These are phyloP conservation scores for Petrocephalus schoutedeni DNA, from an alignment of 2,797 vertebrate genomes.

Conservation along the genomic window DNA sequence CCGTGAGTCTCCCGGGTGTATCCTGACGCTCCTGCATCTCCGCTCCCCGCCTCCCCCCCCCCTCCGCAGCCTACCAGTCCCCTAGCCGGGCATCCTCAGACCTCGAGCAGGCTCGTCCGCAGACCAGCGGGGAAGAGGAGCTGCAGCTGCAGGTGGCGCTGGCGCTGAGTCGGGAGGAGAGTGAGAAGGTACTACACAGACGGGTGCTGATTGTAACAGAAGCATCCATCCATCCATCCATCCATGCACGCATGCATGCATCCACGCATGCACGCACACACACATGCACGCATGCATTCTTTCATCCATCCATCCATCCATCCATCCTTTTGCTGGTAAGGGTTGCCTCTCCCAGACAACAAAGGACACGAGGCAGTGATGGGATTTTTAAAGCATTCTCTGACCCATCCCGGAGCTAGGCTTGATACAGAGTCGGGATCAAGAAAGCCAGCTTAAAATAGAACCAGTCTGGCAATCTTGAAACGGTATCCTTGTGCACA, in stretches of 20 bases:
- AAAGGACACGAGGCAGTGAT: background rate
- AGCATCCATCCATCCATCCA: background rate
- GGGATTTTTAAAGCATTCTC: background rate
- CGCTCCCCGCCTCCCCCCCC: background rate
- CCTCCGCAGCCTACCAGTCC: constrained; percentile 34
- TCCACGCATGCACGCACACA: background rate
- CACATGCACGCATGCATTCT: no score
- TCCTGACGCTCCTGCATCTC: background rate
- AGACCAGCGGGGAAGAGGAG: constrained; percentile 88
- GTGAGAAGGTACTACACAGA: constrained; percentile 77
- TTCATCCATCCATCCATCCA: background rate
- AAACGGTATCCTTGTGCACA: background rate
- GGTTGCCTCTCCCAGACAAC: background rate
- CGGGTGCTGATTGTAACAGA: background rate
- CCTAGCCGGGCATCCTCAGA: constrained; percentile 66
- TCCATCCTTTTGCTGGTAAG: background rate
- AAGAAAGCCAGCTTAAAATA: background rate
- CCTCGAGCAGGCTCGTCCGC: constrained; percentile 84
- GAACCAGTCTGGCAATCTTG: background rate
- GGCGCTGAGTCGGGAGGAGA: constrained; percentile 95
- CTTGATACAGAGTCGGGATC: background rate
- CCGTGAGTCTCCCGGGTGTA: background rate
- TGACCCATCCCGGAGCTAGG: background rate
- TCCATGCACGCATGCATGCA: background rate
- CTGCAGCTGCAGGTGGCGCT: constrained; percentile 90